Evolutionary conservation across 2,113 vertebrate species (phyloP).

Genomic region (Procavia capensis): DNA sequence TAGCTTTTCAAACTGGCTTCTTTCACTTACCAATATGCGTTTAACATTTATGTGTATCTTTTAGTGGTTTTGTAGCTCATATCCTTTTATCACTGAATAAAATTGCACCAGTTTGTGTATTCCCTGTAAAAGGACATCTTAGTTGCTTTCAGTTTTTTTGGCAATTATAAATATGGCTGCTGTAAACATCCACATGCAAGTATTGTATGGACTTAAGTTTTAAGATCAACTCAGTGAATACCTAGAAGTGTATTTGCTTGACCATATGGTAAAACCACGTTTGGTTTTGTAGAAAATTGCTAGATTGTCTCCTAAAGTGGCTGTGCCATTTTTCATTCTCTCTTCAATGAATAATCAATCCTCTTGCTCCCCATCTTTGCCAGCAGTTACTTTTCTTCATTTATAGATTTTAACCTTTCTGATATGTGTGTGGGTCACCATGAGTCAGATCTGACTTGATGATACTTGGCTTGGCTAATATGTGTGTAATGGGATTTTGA

Average conservation of each 20-base stretch:
- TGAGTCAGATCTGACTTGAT: too few relatives aligned
- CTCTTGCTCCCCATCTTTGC: not conserved
- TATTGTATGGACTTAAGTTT: slow-evolving; percentile 10
- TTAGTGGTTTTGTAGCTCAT: not conserved
- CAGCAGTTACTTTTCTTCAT: not conserved
- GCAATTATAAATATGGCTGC: not conserved
- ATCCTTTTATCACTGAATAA: not conserved
- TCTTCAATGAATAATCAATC: not conserved
- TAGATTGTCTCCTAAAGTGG: not conserved
- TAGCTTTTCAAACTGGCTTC: too few relatives aligned
- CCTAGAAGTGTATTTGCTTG: not conserved
- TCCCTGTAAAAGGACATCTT: not conserved
- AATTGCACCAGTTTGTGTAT: not conserved
- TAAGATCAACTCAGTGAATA: not conserved
- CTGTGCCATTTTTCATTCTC: not conserved
- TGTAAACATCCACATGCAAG: not conserved
- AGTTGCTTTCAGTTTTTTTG: not conserved
- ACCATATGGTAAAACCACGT: not conserved
- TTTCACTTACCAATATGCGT: slow-evolving; percentile 15
- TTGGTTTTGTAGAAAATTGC: not conserved
- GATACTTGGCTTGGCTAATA: too few relatives aligned
- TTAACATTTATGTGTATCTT: slow-evolving; percentile 6
- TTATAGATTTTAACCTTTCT: not conserved
- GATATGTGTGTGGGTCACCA: not conserved
- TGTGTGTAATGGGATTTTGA: too few relatives aligned